These are phyloP conservation scores for Sandelia bainsii DNA, from an alignment of 2,797 vertebrate species.

Conservation along the genomic window DNA sequence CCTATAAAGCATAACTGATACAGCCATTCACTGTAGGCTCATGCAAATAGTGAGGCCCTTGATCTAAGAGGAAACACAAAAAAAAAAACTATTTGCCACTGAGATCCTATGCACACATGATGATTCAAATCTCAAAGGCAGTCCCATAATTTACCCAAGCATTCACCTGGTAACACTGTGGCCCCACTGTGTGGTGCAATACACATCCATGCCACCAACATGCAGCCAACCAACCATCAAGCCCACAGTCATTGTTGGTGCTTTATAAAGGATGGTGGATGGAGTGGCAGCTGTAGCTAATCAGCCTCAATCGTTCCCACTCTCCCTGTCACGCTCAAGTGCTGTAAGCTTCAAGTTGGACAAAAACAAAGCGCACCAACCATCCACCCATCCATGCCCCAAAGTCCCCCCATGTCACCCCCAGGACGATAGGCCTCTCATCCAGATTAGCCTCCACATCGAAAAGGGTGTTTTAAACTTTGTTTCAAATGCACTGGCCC, in stretches of 20 bases:
- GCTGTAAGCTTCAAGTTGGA: slow-evolving; percentile 77
- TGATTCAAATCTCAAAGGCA: slow-evolving; percentile 25
- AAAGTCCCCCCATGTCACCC: slow-evolving; percentile 65
- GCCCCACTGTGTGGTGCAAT: slow-evolving; percentile 37
- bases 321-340: slow-evolving; percentile 81
- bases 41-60: slow-evolving; percentile 44
- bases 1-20: slow-evolving; percentile 62
- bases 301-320: slow-evolving; percentile 77
- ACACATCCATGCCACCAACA: slow-evolving; percentile 65
- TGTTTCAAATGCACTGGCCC: slow-evolving; percentile 61
- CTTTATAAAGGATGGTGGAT: slow-evolving; percentile 62
- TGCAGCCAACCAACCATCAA: slow-evolving; percentile 65
- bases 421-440: slow-evolving; percentile 63
- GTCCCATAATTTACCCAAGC: slow-evolving; percentile 28
- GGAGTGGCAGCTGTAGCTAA: slow-evolving; percentile 87
- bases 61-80: slow-evolving; percentile 43
- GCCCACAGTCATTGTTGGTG: slow-evolving; percentile 71
- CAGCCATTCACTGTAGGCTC: slow-evolving; percentile 55
- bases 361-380: slow-evolving; percentile 76
- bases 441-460: slow-evolving; percentile 65
- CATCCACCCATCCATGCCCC: slow-evolving; percentile 68
- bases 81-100: slow-evolving; percentile 46
- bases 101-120: slow-evolving; percentile 10
- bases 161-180: slow-evolving; percentile 32
- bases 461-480: slow-evolving; percentile 65